Base-by-base conservation (phyloP, 2,888 invertebrate species). In the Oligia fasciuncula region DNA sequence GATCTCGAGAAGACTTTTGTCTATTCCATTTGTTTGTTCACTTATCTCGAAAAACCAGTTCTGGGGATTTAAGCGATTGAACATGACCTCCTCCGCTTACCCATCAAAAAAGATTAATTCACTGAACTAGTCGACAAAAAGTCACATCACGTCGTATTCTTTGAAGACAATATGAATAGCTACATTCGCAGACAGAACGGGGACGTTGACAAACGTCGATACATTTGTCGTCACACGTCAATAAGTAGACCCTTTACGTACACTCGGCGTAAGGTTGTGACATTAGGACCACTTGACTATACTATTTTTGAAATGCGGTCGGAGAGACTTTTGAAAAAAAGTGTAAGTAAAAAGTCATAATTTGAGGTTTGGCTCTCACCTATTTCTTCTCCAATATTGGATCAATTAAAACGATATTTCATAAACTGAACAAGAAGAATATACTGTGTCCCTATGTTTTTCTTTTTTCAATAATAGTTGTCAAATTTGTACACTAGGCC, bases 141-240 rank as follows among this genome's bases (percentile, higher is more conserved):
- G 63, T 86, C 75, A 49, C 62, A 46, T 60, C 83, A 87, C 73
- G 82, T 81, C 29, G 66, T 54, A 51, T 83, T 73, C 69, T 84
- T 85, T 79, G 82, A 72, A 76, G 81, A 86, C 85, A 89, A 88
- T 88, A 88, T 87, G 87, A 89, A 89, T 87, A 86, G 90, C 88
- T 89, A 83, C 66, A 76, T 81, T 65, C 74, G 77, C 46, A 77
- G 85, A 87, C 81, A 86, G 84, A 88, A 78, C 85, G 80, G 72
- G 77, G 90, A 93, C 93, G 87, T 84, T 94, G 94, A 95, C 93
- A 92, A 93, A 95, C 93, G 92, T 91, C 93, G 90, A 92, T 93
- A 92, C 92, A 93, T 94, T 94, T 93, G 93, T 94, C 94, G 93
- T 93, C 93, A 93, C 90, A 91, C 92, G 93, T 93, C 94, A 94